Conservation (phyloP, 2,888 invertebrate species). For the Tuberolachnus salignus region DNA sequence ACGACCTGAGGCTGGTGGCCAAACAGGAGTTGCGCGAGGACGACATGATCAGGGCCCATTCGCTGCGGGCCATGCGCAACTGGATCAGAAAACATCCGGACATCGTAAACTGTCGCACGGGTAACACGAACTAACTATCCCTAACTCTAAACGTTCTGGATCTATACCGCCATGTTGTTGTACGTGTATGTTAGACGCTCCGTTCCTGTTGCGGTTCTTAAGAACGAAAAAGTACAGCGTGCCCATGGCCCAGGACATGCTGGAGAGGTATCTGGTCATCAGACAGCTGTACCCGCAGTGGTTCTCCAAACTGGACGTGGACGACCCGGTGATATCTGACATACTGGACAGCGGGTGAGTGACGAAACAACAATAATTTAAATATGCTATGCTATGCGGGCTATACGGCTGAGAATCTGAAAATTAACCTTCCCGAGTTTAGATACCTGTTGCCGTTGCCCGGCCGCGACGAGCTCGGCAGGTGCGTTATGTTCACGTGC, state of each 20-base stretch:
- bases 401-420: slow-evolving; percentile 54
- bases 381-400: too few relatives aligned
- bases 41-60: slow-evolving; percentile 74
- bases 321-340: slow-evolving; percentile 78
- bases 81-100: slow-evolving; percentile 83
- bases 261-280: slow-evolving; percentile 85
- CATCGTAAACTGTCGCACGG: slow-evolving; percentile 80
- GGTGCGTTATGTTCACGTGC: slow-evolving; percentile 78
- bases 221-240: slow-evolving; percentile 80
- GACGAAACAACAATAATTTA: not conserved
- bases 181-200: slow-evolving; percentile 67
- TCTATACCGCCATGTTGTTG: not conserved
- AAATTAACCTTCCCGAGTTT: slow-evolving; percentile 4
- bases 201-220: slow-evolving; percentile 78
- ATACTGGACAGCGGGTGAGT: slow-evolving; percentile 79
- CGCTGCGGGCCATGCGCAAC: slow-evolving; percentile 77
- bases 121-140: slow-evolving; percentile 62
- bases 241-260: slow-evolving; percentile 80
- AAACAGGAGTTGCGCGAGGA: slow-evolving; percentile 81
- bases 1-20: slow-evolving; percentile 69
- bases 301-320: slow-evolving; percentile 81
- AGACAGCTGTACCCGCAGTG: slow-evolving; percentile 84
- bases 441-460: slow-evolving; percentile 64
- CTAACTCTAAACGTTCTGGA: too few relatives aligned
- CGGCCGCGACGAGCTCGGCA: slow-evolving; percentile 76